These are phyloP conservation scores for Salmo trutta DNA, from an alignment of 2,797 vertebrate species.

Conservation along the genomic window DNA sequence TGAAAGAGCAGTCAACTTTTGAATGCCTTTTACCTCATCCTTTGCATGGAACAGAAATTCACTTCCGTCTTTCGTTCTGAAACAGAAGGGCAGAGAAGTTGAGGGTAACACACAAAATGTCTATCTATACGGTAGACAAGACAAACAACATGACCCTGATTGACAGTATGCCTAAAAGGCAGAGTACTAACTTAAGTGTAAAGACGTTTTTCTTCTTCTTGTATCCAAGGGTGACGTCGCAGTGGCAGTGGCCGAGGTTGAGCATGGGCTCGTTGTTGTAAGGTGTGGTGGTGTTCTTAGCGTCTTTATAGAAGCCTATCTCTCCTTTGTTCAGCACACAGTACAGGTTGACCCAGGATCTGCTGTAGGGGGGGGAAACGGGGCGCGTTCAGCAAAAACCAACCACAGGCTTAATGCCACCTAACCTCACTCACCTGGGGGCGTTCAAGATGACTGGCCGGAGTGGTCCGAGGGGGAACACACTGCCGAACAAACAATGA, in stretches of 20 bases:
- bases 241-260: constrained; percentile 82
- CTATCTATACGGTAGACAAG: not conserved
- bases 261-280: constrained; percentile 87
- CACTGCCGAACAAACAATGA: constrained; percentile 74
- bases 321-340: constrained; percentile 94
- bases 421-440: constrained; percentile 79
- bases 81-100: constrained; percentile 33
- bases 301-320: constrained; percentile 94
- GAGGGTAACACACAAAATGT: not conserved
- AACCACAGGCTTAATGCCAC: constrained; percentile 13
- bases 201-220: constrained; percentile 99
- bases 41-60: constrained; percentile 94
- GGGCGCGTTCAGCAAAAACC: not conserved
- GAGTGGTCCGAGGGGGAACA: constrained; percentile 66
- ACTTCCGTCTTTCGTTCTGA: constrained; percentile 88
- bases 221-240: constrained; percentile 90
- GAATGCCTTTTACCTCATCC: constrained; percentile 84
- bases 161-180: not conserved
- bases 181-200: constrained; percentile 85
- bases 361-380: constrained; percentile 68
- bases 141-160: not conserved
- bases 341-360: constrained; percentile 96
- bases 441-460: constrained; percentile 58
- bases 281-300: constrained; percentile 80
- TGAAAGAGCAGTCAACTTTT: not conserved